These are phyloP conservation scores for Melanostoma scalare DNA, from an alignment of 2,888 invertebrate species.

Conservation along the genomic window DNA sequence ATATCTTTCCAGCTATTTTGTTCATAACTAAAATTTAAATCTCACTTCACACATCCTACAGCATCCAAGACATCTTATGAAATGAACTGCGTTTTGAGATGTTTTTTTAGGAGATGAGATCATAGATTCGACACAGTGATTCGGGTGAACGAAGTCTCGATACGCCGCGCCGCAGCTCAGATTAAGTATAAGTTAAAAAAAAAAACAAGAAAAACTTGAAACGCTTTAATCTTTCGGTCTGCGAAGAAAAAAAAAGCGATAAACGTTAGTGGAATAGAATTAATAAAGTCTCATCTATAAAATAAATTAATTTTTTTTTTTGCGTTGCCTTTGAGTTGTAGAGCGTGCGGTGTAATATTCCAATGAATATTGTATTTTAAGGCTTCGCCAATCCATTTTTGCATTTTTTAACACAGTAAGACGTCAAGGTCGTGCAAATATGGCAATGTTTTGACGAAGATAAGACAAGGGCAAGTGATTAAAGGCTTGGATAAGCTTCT, in stretches of 20 bases:
- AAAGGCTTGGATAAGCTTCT: no score
- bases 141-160: not conserved
- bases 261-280: conserved; percentile 6
- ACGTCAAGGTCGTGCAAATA: conserved; percentile 5
- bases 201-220: conserved; percentile 27
- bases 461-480: no score
- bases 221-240: conserved; percentile 6
- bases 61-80: not conserved
- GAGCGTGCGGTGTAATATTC: not conserved
- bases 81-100: conserved; percentile 34
- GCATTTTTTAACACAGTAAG: not conserved
- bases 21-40: no score
- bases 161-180: not conserved
- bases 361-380: conserved; percentile 4
- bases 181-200: not conserved
- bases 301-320: conserved; percentile 22
- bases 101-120: conserved; percentile 65
- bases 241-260: conserved; percentile 2
- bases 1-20: no score
- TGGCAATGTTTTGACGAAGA: not conserved
- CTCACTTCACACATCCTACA: no score
- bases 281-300: conserved; percentile 3
- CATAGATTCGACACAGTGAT: conserved; percentile 52
- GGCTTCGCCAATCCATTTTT: conserved; percentile 20
- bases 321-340: not conserved